Percentiles rank a stretch among this genome's conserved stretches.
phyloP scores from a whole-genome alignment of 53 echinoderm and acorn worm species.

The Holothuria scabra region DNA sequence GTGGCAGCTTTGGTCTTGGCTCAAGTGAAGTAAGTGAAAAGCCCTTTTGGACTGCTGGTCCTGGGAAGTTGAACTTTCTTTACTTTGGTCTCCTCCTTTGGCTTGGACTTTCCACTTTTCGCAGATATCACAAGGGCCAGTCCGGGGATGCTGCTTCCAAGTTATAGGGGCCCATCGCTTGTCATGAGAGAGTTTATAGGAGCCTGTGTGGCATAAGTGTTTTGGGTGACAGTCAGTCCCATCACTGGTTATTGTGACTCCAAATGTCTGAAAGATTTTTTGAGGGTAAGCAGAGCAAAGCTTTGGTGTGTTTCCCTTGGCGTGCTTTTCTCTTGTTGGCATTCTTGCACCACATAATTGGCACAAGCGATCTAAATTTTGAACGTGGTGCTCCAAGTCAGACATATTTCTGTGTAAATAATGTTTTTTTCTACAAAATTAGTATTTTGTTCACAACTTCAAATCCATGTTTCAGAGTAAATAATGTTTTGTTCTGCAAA shows the following conservation, averaged over 20 bases:
- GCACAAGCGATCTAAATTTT: neutral
- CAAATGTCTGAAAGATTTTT: slow-evolving; percentile 11
- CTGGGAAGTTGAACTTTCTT: slow-evolving; percentile 27
- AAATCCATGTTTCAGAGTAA: too few species aligned
- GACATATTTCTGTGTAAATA: neutral
- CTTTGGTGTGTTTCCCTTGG: slow-evolving; percentile 8
- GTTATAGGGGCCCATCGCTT: neutral
- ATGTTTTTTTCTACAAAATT: too few species aligned
- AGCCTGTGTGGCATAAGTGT: slow-evolving; percentile 51
- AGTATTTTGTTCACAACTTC: too few species aligned
- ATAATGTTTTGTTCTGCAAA: too few species aligned
- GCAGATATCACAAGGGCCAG: slow-evolving; percentile 28
- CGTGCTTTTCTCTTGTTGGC: neutral
- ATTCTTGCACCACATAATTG: neutral
- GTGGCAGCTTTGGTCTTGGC: neutral
- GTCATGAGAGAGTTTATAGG: slow-evolving; percentile 17
- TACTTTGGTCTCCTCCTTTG: slow-evolving; percentile 44
- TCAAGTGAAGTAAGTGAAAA: neutral
- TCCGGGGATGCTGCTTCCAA: slow-evolving; percentile 43
- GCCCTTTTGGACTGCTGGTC: neutral
- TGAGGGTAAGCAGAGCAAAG: neutral
- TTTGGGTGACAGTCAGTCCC: slow-evolving; percentile 9
- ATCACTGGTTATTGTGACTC: neutral
- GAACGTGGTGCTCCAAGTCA: slow-evolving; percentile 1
- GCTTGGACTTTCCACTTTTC: neutral